Conservation (phyloP, 2,113 vertebrate genomes). For the Vireo altiloquus region DNA sequence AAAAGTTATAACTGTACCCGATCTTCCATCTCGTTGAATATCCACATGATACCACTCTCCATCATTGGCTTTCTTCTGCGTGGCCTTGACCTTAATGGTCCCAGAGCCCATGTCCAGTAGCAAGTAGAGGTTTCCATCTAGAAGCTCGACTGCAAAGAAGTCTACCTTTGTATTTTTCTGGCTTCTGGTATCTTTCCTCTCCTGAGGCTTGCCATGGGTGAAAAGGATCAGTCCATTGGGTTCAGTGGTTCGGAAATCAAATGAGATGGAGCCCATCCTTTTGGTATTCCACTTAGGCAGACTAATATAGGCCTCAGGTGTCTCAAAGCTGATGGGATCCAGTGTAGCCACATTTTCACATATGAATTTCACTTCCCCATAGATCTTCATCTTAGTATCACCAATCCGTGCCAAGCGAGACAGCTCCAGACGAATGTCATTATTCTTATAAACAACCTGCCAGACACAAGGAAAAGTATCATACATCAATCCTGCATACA, state of each 20-base stretch:
- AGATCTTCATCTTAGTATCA: constrained; percentile 98
- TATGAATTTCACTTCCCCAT: constrained; percentile 92
- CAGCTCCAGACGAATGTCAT: constrained; percentile 93
- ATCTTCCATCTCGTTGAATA: constrained; percentile 94
- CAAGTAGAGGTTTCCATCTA: constrained; percentile 91
- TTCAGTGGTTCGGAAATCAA: constrained; percentile 95
- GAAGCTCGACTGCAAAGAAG: constrained; percentile 94
- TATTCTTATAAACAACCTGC: constrained; percentile 99
- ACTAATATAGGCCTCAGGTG: constrained; percentile 90
- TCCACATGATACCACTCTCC: constrained; percentile 97
- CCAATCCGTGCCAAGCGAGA: constrained; percentile 93
- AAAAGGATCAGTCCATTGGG: constrained; percentile 95
- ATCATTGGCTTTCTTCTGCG: constrained; percentile 93
- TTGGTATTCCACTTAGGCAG: constrained; percentile 98
- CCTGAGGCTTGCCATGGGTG: constrained; percentile 92
- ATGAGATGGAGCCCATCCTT: constrained; percentile 94
- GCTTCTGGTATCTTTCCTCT: constrained; percentile 84
- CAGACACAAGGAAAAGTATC: constrained; percentile 53
- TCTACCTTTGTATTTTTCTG: constrained; percentile 97
- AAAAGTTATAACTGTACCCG: constrained; percentile 76
- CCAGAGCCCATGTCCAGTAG: constrained; percentile 97
- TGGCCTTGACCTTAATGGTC: constrained; percentile 96
- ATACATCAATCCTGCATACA: constrained; percentile 66
- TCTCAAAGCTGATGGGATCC: constrained; percentile 97
- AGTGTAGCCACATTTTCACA: constrained; percentile 95